These are phyloP conservation scores for Sisyra nigra DNA, from an alignment of 2,888 invertebrate genomes.

Conservation along the genomic window DNA sequence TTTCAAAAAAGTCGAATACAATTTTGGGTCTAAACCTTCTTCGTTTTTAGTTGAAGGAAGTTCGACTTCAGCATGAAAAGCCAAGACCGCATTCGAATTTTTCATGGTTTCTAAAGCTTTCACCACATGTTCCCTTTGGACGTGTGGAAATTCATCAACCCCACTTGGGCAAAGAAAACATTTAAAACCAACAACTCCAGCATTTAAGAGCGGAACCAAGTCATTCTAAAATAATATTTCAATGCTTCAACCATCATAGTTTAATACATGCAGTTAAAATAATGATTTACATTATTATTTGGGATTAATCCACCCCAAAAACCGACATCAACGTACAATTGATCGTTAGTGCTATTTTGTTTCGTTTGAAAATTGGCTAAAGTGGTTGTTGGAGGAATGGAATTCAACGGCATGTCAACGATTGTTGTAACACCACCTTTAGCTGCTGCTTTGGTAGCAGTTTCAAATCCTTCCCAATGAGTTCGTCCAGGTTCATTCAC, in stretches of 20 bases:
- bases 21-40: slow-evolving; percentile 24
- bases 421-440: slow-evolving; percentile 57
- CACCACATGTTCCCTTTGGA: slow-evolving; percentile 36
- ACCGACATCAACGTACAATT: slow-evolving; percentile 49
- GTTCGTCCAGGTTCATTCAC: slow-evolving; percentile 57
- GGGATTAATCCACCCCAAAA: slow-evolving; percentile 70
- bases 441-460: slow-evolving; percentile 55
- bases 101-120: slow-evolving; percentile 39
- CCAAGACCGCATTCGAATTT: slow-evolving; percentile 41
- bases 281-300: slow-evolving; percentile 35
- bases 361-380: slow-evolving; percentile 42
- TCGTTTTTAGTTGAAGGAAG: slow-evolving; percentile 14
- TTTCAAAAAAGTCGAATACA: slow-evolving; percentile 44
- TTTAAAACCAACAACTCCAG: slow-evolving; percentile 59
- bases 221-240: slow-evolving; percentile 30
- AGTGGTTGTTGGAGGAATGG: slow-evolving; percentile 53
- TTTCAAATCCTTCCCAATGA: slow-evolving; percentile 53
- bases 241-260: not conserved
- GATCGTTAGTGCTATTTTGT: slow-evolving; percentile 35
- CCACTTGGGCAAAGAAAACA: slow-evolving; percentile 54
- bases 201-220: slow-evolving; percentile 36
- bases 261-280: not conserved
- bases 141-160: slow-evolving; percentile 50
- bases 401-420: slow-evolving; percentile 59
- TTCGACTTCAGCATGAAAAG: slow-evolving; percentile 55